Evolutionary conservation across 2,888 invertebrate species (phyloP).

Genomic region (Aphidoletes aphidimyza): DNA sequence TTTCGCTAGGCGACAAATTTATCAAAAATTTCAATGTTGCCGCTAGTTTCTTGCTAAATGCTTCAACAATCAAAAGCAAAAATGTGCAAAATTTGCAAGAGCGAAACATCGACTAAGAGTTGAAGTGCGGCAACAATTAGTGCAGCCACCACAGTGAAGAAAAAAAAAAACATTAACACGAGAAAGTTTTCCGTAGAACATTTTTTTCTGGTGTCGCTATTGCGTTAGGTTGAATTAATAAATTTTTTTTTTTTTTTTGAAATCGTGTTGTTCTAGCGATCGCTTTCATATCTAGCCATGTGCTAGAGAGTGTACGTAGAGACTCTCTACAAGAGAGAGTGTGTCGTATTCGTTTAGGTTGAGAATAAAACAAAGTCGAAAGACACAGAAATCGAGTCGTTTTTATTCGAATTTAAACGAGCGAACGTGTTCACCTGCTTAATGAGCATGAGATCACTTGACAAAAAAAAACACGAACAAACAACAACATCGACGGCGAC

Average conservation of each 20-base stretch:
- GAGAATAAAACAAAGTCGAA: no score
- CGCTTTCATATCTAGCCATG: no score
- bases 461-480: background rate
- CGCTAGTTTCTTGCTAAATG: background rate
- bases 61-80: background rate
- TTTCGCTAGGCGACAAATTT: background rate
- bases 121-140: background rate
- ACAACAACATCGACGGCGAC: background rate
- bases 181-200: background rate
- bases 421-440: conserved; percentile 32
- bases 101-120: background rate
- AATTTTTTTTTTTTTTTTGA: background rate
- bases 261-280: background rate
- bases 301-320: no score
- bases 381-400: no score
- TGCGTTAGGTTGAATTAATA: background rate
- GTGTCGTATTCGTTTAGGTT: no score
- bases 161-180: background rate
- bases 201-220: background rate
- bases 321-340: no score
- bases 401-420: background rate
- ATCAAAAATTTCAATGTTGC: background rate
- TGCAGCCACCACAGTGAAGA: background rate
- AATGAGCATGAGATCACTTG: conserved; percentile 11
- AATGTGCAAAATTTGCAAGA: background rate